Base-by-base conservation (phyloP, 2,797 vertebrate species). In the Bovichtus variegatus region DNA sequence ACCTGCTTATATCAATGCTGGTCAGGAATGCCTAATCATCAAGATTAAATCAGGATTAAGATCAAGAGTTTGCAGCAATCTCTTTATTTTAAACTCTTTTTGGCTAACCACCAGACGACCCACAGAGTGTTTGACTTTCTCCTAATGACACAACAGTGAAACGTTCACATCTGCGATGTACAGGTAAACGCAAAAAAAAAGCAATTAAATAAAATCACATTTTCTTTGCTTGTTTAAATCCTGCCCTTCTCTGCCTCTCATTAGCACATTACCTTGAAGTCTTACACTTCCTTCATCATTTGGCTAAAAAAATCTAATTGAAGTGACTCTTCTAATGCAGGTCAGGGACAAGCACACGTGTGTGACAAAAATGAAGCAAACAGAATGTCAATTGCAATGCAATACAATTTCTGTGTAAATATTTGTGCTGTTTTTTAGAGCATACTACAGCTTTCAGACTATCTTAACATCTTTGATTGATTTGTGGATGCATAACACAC, bases 381-480 rank as follows among this genome's bases (percentile, higher is more conserved):
- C 34, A 43, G 54, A 76, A 62, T n/a, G 44, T 58, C 76, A n/a
- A 47, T 77, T 72, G 50, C 25, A 51, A 15, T 58, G 27, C 40
- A 66, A 47, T 25, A 6, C 10, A 46, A 38, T 7, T n/a, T n/a
- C n/a, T n/a, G n/a, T n/a, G n/a, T n/a, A n/a, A n/a, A n/a, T n/a
- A n/a, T n/a, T n/a, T n/a, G n/a, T n/a, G n/a, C n/a, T n/a, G n/a
- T n/a, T n/a, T n/a, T 81, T 74, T 16, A 38, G 82, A 63, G 18
- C 65, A 43, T 36, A 57, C 61, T 58, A 16, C 31, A 59, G 49
- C 46, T 82, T 78, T 79, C 49, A 62, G 65, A 58, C 58, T 44
- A 7, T 74, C 53, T 76, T 54, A 81, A 69, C 76, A 74, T 82
- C 54, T 78, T 50, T 53, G 44, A 82, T 71, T 83, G 70, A 87